Evolutionary conservation across 37 sponge, comb jelly and placozoan species (phyloP).

Genomic region (Amphimedon queenslandica): DNA sequence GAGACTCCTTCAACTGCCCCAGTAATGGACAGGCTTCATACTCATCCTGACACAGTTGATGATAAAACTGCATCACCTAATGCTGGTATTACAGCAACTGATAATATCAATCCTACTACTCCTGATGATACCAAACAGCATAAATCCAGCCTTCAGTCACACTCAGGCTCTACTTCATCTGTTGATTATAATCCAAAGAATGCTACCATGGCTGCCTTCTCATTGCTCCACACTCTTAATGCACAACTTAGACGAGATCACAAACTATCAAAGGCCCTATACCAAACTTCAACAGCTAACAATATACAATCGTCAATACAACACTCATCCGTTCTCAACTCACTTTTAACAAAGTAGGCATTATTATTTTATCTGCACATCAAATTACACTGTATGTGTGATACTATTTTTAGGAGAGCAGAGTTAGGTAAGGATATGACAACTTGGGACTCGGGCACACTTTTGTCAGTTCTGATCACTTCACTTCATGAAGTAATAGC

Average conservation of each 20-base stretch:
- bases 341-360: conserved; percentile 1
- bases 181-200: too few relatives aligned
- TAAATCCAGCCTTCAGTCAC: too few relatives aligned
- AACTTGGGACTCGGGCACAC: background rate
- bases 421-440: background rate
- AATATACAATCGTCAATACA: background rate
- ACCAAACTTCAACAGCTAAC: background rate
- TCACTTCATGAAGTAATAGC: background rate
- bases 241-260: background rate
- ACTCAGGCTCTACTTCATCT: too few relatives aligned
- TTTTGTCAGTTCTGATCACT: background rate
- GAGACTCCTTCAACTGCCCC: too few relatives aligned
- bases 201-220: too few relatives aligned
- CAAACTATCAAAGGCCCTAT: background rate
- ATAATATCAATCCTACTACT: too few relatives aligned
- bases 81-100: too few relatives aligned
- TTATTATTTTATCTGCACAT: background rate
- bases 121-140: too few relatives aligned
- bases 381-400: background rate
- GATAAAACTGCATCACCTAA: too few relatives aligned
- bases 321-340: background rate
- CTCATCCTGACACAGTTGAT: too few relatives aligned
- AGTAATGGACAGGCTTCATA: too few relatives aligned
- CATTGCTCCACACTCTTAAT: too few relatives aligned
- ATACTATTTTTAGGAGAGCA: background rate